Percentiles rank a stretch among this genome's conserved stretches.
Conservation (phyloP, 2,113 vertebrate species). For the Oreocharis arfaki region DNA sequence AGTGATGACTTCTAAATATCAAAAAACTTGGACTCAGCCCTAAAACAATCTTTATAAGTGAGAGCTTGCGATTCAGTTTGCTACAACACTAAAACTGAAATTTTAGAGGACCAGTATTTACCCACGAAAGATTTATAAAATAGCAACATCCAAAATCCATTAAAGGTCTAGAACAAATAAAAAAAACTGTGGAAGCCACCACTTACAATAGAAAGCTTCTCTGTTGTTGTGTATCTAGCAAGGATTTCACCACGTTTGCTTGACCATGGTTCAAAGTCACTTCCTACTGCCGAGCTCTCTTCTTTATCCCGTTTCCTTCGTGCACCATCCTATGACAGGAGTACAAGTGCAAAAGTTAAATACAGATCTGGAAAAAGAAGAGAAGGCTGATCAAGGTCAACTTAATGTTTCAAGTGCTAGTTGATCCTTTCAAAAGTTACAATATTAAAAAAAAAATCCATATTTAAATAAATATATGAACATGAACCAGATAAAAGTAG, state of each 20-base stretch:
- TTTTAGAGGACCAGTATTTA: not conserved
- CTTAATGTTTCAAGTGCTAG: not conserved
- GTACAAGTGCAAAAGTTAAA: not conserved
- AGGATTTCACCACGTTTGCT: conserved; percentile 91
- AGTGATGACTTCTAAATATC: not conserved
- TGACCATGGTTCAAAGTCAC: conserved; percentile 93
- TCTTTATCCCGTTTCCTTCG: conserved; percentile 82
- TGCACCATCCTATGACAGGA: conserved; percentile 74
- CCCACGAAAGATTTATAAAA: not conserved
- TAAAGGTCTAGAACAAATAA: not conserved
- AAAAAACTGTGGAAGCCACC: not conserved
- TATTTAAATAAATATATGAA: not conserved
- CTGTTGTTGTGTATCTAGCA: conserved; percentile 92
- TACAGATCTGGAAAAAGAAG: not conserved
- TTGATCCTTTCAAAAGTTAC: not conserved
- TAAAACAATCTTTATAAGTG: not conserved
- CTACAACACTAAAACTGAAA: not conserved
- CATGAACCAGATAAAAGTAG: not conserved
- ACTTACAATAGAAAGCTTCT: conserved; percentile 96
- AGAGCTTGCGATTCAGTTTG: not conserved
- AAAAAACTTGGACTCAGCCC: not conserved
- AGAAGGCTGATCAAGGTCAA: not conserved
- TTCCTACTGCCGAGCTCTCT: conserved; percentile 76
- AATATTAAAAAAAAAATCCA: not conserved
- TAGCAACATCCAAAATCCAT: not conserved